These are phyloP conservation scores for Heliconius eleuchia DNA, from an alignment of 1,140 invertebrate species.

Conservation along the genomic window DNA sequence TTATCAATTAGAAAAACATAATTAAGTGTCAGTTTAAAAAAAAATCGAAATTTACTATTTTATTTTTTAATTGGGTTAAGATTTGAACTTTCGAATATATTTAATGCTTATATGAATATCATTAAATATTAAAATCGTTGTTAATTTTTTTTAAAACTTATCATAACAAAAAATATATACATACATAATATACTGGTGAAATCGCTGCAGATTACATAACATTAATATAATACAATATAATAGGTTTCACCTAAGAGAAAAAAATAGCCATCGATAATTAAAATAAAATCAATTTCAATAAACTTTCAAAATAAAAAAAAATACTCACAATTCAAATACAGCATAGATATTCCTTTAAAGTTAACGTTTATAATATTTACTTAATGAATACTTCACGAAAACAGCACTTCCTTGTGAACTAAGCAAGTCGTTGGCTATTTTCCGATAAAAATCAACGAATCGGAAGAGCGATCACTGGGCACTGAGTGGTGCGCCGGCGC, in stretches of 20 bases:
- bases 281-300: not conserved
- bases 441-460: slow-evolving; percentile 34
- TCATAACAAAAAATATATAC: not conserved
- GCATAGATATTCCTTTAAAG: not conserved
- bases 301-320: not conserved
- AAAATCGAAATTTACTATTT: not conserved
- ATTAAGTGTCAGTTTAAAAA: not conserved
- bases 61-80: not conserved
- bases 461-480: slow-evolving; percentile 37
- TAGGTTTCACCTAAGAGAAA: not conserved
- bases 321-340: slow-evolving; percentile 21
- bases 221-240: not conserved
- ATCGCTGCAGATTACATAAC: not conserved
- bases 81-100: no score
- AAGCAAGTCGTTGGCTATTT: slow-evolving; percentile 32
- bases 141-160: no score
- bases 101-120: no score
- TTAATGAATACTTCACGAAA: slow-evolving; percentile 31
- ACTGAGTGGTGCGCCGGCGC: slow-evolving; percentile 54
- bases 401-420: slow-evolving; percentile 42
- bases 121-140: no score
- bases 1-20: not conserved
- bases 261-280: not conserved
- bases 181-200: not conserved
- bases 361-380: not conserved